Evolutionary conservation across 2,797 vertebrate genomes (phyloP), one percentile per base, ranked within the genome.

Genomic region (Muscicapa comitata): DNA sequence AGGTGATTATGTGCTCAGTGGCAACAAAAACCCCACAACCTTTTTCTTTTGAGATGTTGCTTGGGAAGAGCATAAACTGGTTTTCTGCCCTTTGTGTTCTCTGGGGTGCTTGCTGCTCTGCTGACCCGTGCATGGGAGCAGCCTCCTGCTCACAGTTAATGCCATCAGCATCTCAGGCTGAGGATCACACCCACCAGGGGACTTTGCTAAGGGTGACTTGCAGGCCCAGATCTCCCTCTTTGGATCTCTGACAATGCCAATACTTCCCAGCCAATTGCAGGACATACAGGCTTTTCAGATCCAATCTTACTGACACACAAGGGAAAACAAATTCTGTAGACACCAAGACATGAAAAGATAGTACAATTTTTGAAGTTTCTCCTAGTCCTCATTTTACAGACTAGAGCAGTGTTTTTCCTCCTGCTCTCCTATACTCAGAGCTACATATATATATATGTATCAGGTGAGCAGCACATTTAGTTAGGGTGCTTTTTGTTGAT

Each of bases 1-100:
- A 71, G 11, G 14, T 71, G 23, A 28, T 80, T 15, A 53, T 8
- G 1, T 61, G 21, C 35, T 77, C 53, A 38, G 26, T 31, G 37
- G 43, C 45, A 67, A 5, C 25, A 38, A 47, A 59, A 58, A 7
- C 0, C 0, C 2, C 2, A 20, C 9, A 75, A 2, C 5, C 11
- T 63, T 83, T 86, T 74, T 25, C n/a, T 87, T 91, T 71, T 2
- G 5, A 17, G 53, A 11, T 9, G 16, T 45, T 82, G 13, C 53
- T 71, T 58, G 31, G 35, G 40, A 73, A 66, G 67, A 75, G 14
- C 31, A 79, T 25, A 19, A 26, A 3, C 11, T 70, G 13, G 3
- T 61, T 79, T 87, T 63, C 53, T 86, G 8, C 28, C 14, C 40
- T 45, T 45, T 45, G 25, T 70, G 8, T 65, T 80, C 42, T 85